phyloP scores from a whole-genome alignment of 2,113 vertebrate genomes.

The Microtus montanus region DNA sequence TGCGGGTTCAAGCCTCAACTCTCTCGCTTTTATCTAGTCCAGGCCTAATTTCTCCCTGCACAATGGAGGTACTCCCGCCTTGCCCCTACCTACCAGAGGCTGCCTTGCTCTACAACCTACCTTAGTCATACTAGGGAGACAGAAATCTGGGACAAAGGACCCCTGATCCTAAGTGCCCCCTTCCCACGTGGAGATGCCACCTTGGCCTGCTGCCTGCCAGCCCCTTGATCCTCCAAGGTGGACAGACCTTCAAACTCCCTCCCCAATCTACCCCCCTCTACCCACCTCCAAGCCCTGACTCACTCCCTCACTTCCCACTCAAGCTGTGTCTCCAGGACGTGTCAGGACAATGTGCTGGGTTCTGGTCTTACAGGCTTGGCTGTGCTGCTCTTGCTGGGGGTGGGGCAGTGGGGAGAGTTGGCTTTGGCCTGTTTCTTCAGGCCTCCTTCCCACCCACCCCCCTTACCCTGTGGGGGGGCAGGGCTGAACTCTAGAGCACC shows the following conservation, averaged over 20 bases:
- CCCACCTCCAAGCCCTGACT: conserved; percentile 39
- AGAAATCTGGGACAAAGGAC: not conserved
- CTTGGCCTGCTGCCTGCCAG: not conserved
- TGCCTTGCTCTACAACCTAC: not conserved
- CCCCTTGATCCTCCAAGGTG: not conserved
- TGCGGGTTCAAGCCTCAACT: not conserved
- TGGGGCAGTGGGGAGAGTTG: conserved; percentile 72
- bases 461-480: not conserved
- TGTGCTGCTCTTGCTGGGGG: conserved; percentile 68
- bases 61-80: not conserved
- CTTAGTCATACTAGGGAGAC: not conserved
- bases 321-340: conserved; percentile 75
- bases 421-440: conserved; percentile 80
- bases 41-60: not conserved
- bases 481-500: conserved; percentile 80
- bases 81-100: not conserved
- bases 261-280: not conserved
- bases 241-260: not conserved
- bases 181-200: not conserved
- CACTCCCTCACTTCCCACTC: conserved; percentile 71
- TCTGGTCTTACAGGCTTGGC: conserved; percentile 84
- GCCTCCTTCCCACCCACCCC: conserved; percentile 43
- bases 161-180: not conserved
- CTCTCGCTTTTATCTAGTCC: conserved; percentile 2
- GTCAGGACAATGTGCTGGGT: conserved; percentile 79